Evolutionary conservation across 92 coral and sea anemone species (phyloP).

Genomic region (Bergia sp.): DNA sequence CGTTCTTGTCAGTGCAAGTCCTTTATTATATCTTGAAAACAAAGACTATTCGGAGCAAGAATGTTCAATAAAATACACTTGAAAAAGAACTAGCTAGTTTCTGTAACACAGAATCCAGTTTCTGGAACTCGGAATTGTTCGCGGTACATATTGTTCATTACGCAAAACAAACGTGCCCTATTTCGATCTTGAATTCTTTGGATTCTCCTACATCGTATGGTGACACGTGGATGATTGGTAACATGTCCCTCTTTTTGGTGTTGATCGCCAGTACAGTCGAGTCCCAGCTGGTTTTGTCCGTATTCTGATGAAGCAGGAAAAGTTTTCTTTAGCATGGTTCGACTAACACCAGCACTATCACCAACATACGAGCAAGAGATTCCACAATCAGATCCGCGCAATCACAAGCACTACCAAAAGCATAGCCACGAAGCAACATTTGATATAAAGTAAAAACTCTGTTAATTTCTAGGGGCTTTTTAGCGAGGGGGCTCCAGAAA

Average conservation of each 20-base stretch:
- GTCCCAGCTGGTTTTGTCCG: conserved; percentile 21
- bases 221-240: conserved; percentile 55
- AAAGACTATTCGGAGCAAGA: conserved; percentile 18
- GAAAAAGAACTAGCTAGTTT: conserved; percentile 17
- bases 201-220: conserved; percentile 41
- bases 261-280: conserved; percentile 39
- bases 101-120: conserved; percentile 8
- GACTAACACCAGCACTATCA: not conserved
- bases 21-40: conserved; percentile 30
- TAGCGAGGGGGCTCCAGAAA: too few relatives aligned
- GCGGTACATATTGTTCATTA: conserved; percentile 32
- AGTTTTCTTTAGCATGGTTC: not conserved
- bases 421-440: not conserved
- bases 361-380: too few relatives aligned
- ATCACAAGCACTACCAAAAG: not conserved
- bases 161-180: conserved; percentile 58
- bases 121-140: not conserved
- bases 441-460: too few relatives aligned
- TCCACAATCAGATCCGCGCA: too few relatives aligned
- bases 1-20: conserved; percentile 5
- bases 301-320: not conserved
- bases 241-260: conserved; percentile 47
- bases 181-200: conserved; percentile 50
- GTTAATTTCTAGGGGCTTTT: too few relatives aligned
- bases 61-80: conserved; percentile 31